Evolutionary conservation across 2,113 vertebrate genomes (phyloP).

Genomic region (Pardalotus punctatus): DNA sequence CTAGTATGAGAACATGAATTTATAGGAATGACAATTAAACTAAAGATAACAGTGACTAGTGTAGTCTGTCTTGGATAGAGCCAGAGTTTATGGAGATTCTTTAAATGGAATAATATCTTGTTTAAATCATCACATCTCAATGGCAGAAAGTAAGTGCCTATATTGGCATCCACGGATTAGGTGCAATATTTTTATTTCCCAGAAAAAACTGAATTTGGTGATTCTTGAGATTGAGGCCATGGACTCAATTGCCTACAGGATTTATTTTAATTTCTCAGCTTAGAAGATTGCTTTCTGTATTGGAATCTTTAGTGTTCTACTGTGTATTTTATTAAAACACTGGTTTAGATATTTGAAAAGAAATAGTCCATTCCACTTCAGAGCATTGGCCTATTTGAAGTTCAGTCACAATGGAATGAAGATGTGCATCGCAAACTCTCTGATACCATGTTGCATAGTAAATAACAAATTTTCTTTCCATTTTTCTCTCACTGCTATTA

Average conservation of each 20-base stretch:
- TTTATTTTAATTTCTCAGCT: background rate
- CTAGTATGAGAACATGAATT: background rate
- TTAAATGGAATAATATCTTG: background rate
- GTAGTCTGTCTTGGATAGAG: background rate
- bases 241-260: background rate
- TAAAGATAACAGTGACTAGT: background rate
- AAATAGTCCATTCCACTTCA: background rate
- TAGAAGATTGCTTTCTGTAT: background rate
- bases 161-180: background rate
- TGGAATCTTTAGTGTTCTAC: background rate
- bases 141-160: background rate
- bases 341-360: background rate
- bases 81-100: background rate
- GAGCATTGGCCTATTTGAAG: fast-evolving
- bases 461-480: background rate
- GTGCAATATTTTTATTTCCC: background rate
- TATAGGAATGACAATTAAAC: background rate
- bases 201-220: background rate
- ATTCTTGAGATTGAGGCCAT: background rate
- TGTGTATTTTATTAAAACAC: background rate
- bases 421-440: background rate
- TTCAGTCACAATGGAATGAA: background rate
- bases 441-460: background rate
- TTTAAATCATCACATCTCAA: background rate
- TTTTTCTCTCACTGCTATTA: background rate